Evolutionary conservation across 2,888 invertebrate species (phyloP), one percentile per base, ranked within the genome.

Genomic region (Lasioglossum zephyrum): DNA sequence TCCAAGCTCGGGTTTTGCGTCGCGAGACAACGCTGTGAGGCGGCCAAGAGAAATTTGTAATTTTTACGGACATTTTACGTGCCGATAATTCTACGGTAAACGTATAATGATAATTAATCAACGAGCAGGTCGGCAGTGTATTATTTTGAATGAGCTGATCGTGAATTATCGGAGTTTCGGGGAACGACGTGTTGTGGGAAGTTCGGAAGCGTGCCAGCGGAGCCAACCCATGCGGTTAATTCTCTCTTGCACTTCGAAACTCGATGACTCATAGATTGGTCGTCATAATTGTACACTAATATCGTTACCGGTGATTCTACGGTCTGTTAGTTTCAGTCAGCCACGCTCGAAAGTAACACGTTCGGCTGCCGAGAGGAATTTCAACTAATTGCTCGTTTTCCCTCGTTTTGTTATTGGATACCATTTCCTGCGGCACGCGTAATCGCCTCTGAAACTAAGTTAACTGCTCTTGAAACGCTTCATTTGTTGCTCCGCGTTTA

Each of bases 181-280:
- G 78, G 39, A 81, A 77, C 77, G 73, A 72, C n/a, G 79, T 75
- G 73, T 76, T 73, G 60, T 66, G 66, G 77, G 57, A 91, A 88
- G 87, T 90, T 89, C 72, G 84, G 72, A 78, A 90, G 79, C 80
- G 79, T 84, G 85, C 89, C 84, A 87, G 80, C 79, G 70, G 70
- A 79, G 44, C 77, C 81, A 88, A 91, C 41, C 84, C 86, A 85
- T 82, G 90, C 87, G 84, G 87, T 91, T 91, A 89, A 90, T 90
- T 90, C 88, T 87, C 82, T 84, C 84, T 83, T 88, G 88, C 87
- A 91, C 87, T 91, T 91, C 79, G 88, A 86, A 91, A 91, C 91
- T 91, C 82, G 80, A 89, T 90, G 87, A 88, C 84, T 88, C 87
- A 73, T 77, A 73, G 82, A 90, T 89, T 83, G 87, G 80, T 84